Percentiles rank a stretch among this genome's conserved stretches.
Conservation (phyloP, 2,888 invertebrate genomes). For the Idaea dimidiata region DNA sequence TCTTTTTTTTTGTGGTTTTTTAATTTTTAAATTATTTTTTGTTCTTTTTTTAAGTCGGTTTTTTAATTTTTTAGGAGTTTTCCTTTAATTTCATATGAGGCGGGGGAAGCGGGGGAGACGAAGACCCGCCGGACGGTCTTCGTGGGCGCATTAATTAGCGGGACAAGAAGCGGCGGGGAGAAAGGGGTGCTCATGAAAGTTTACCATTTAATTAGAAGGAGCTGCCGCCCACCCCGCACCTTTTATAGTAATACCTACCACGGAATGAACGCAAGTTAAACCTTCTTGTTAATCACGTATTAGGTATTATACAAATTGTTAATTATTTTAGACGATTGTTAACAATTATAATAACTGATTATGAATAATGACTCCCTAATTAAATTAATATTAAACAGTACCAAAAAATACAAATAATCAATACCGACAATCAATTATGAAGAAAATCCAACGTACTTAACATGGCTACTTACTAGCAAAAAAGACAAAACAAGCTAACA, state of each 20-base stretch:
- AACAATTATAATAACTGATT: neutral
- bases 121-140: constrained; percentile 59
- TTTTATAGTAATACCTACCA: constrained; percentile 66
- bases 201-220: constrained; percentile 80
- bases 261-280: constrained; percentile 66
- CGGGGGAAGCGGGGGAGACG: constrained; percentile 42
- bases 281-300: constrained; percentile 64
- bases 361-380: too few relatives aligned
- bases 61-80: constrained; percentile 21
- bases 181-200: constrained; percentile 73
- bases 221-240: constrained; percentile 60
- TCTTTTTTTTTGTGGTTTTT: too few relatives aligned
- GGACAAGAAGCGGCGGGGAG: constrained; percentile 43
- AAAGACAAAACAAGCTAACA: too few relatives aligned
- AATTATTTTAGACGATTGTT: constrained; percentile 15
- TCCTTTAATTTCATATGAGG: constrained; percentile 27
- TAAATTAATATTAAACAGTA: too few relatives aligned
- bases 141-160: constrained; percentile 78
- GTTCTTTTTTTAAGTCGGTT: too few relatives aligned
- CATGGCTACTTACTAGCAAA: too few relatives aligned
- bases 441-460: too few relatives aligned
- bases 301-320: constrained; percentile 50
- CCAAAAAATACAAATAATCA: too few relatives aligned
- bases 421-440: too few relatives aligned
- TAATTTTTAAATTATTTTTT: too few relatives aligned